Evolutionary conservation across 2,113 vertebrate genomes (phyloP).

Genomic region (Lichenostomus cassidix): DNA sequence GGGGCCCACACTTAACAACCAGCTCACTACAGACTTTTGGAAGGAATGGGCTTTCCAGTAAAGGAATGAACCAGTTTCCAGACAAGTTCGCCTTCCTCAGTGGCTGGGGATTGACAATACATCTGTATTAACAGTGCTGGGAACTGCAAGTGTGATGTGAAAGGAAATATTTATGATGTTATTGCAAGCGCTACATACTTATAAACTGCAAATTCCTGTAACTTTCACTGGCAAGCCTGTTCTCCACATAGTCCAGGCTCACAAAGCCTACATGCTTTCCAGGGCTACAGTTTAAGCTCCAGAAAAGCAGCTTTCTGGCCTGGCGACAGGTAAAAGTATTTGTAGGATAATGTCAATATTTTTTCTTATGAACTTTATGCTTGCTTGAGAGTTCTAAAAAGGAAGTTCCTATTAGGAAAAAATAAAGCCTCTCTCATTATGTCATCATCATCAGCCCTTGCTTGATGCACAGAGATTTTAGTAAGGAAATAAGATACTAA

Average conservation of each 20-base stretch:
- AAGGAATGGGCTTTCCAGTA: slow-evolving; percentile 23
- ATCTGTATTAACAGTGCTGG: slow-evolving; percentile 39
- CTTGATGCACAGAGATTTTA: not conserved
- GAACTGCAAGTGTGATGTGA: slow-evolving; percentile 42
- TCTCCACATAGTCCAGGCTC: not conserved
- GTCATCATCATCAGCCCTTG: not conserved
- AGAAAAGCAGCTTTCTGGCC: not conserved
- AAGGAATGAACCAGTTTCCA: slow-evolving; percentile 33
- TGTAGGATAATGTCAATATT: not conserved
- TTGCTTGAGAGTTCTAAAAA: not conserved
- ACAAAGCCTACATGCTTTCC: not conserved
- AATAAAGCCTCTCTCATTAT: not conserved
- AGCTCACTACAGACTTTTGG: not conserved
- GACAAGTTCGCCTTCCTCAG: not conserved
- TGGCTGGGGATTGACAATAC: slow-evolving; percentile 40
- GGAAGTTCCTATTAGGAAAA: not conserved
- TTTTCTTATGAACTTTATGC: not conserved
- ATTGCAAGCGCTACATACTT: slow-evolving; percentile 24
- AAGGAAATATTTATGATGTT: slow-evolving; percentile 65
- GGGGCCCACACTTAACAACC: slow-evolving; percentile 15
- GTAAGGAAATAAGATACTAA: not conserved
- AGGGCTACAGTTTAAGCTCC: not conserved
- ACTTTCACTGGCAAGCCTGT: slow-evolving; percentile 25
- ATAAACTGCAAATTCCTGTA: slow-evolving; percentile 43
- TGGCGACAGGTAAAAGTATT: not conserved